phyloP scores from a whole-genome alignment of 2,888 invertebrate species.

The Amphipyra berbera region DNA sequence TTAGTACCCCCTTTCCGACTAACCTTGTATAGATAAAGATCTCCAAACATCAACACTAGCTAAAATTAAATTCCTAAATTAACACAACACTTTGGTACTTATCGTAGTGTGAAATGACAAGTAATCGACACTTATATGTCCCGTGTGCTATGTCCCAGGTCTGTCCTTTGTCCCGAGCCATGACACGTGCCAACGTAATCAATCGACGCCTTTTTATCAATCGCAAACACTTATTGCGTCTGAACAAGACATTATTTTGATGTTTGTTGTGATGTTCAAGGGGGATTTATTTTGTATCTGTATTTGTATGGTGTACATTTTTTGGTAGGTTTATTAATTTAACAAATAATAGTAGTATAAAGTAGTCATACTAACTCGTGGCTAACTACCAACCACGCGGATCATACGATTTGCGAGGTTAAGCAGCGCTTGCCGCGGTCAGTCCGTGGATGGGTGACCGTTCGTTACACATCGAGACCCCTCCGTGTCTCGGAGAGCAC shows the following conservation, averaged over 20 bases:
- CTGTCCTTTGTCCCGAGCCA: conserved; percentile 43
- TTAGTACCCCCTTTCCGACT: too few relatives aligned
- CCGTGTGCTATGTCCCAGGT: conserved; percentile 10
- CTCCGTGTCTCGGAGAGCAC: too few relatives aligned
- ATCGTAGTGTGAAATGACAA: conserved; percentile 54
- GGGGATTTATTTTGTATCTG: conserved; percentile 3
- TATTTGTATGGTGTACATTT: neutral
- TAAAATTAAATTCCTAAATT: conserved; percentile 60
- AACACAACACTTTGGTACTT: conserved; percentile 54
- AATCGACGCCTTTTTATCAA: conserved; percentile 70
- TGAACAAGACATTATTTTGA: conserved; percentile 42
- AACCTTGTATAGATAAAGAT: too few relatives aligned
- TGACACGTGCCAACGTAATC: conserved; percentile 64
- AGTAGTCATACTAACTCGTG: too few relatives aligned
- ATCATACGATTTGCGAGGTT: too few relatives aligned
- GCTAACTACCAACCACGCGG: too few relatives aligned
- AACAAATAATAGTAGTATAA: too few relatives aligned
- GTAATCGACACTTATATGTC: conserved; percentile 61
- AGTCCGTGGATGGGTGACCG: too few relatives aligned
- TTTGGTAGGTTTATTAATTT: too few relatives aligned
- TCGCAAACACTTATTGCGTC: conserved; percentile 57
- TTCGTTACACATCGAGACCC: too few relatives aligned
- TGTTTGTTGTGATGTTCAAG: conserved; percentile 40
- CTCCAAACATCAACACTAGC: conserved; percentile 18
- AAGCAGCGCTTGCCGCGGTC: too few relatives aligned